phyloP scores from a whole-genome alignment of 1,140 invertebrate genomes.

The Drosophila aff. region DNA sequence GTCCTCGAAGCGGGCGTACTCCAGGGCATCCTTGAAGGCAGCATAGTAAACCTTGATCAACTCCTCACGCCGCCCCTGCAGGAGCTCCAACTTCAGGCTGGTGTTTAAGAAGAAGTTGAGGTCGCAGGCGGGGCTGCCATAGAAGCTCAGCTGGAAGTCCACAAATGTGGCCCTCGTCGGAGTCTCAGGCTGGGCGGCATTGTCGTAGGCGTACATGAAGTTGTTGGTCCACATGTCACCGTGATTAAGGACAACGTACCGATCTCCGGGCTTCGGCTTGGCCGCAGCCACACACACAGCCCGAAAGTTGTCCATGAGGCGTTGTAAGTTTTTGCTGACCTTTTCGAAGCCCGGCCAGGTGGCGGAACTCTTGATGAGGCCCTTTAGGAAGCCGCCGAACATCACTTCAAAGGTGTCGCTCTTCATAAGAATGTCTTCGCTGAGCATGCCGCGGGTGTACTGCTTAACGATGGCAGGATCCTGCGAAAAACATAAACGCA shows the following conservation, averaged over 20 bases:
- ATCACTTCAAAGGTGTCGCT: constrained; percentile 64
- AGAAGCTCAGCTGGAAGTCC: constrained; percentile 78
- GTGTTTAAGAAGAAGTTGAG: constrained; percentile 80
- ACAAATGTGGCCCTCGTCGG: constrained; percentile 86
- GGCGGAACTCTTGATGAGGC: constrained; percentile 61
- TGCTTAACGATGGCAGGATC: constrained; percentile 64
- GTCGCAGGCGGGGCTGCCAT: constrained; percentile 76
- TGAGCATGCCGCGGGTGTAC: constrained; percentile 70
- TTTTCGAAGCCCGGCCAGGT: constrained; percentile 73
- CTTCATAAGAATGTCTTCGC: constrained; percentile 59
- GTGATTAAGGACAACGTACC: constrained; percentile 87
- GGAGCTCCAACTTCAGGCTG: constrained; percentile 66
- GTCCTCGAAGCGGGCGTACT: constrained; percentile 76
- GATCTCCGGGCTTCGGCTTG: constrained; percentile 60
- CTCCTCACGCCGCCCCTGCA: constrained; percentile 71
- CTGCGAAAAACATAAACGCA: constrained; percentile 15
- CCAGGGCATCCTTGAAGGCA: constrained; percentile 78
- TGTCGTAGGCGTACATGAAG: constrained; percentile 88
- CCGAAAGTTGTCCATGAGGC: constrained; percentile 85
- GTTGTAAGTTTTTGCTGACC: constrained; percentile 67
- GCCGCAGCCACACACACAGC: constrained; percentile 68
- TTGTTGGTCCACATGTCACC: constrained; percentile 90
- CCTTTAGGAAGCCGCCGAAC: constrained; percentile 64
- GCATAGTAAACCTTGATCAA: constrained; percentile 80
- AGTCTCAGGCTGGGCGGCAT: constrained; percentile 78